Evolutionary conservation across 92 coral and sea anemone genomes (phyloP), one percentile per base, ranked within the genome.

Genomic region (Paramuricea clavata): DNA sequence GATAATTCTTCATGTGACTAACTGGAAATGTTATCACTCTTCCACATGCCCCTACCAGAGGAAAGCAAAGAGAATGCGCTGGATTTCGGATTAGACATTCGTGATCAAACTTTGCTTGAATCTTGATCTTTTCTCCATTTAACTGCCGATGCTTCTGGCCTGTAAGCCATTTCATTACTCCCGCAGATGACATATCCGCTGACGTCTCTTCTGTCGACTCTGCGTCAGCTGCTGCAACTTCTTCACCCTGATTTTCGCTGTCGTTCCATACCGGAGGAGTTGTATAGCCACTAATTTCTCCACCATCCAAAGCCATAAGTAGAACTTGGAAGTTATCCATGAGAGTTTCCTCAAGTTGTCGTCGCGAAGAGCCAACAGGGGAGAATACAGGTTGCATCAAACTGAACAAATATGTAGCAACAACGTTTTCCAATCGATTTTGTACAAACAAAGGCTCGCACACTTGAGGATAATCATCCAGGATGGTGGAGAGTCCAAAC

Each of bases 311-410:
- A 17, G 39, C 54, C 17, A 28, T 23, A 1, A 83, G 69, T 15
- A 83, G 44, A 39, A 69, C 87, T 44, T 83, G 87, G 79, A 83
- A 83, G 23, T 83, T 69, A 52, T 83, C 79, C 67, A 83, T 25
- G 3, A 83, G 30, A 17, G 39, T 19, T 23, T 68, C 69, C 39
- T 82, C 86, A 12, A 39, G 35, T 23, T 12, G 39, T 30, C 86
- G 64, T 41, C 33, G 19, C 22, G 61, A 35, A 12, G 67, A 44
- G 61, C 21, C 49, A 39, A 26, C 67, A 32, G 35, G 44, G 31
- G 86, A 82, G 35, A 36, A 82, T 23, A 33, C 61, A 36, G 77
- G 77, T 7, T 69, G 31, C 76, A 82, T 25, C 23, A 82, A n/a
- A 22, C 68, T 15, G 30, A 31, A 34, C 69, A 82, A 34, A 42